phyloP scores from a whole-genome alignment of 2,888 invertebrate species.

The Aleiodes leptofemur region DNA sequence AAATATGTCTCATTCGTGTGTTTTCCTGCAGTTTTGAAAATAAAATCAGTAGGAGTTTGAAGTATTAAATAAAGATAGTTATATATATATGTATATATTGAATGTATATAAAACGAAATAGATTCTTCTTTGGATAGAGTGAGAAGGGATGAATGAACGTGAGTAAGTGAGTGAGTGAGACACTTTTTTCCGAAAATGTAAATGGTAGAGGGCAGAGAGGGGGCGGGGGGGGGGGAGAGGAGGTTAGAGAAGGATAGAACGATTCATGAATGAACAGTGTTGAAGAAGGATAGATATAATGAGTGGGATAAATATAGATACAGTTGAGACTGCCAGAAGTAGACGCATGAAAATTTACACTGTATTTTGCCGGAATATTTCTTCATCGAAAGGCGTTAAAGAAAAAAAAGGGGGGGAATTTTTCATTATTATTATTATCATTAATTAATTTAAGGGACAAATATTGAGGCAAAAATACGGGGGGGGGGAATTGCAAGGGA shows the following conservation, averaged over 20 bases:
- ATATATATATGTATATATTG: constrained; percentile 10
- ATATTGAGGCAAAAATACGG: neutral
- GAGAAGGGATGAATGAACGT: constrained; percentile 71
- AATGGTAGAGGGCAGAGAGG: constrained; percentile 47
- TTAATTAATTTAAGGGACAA: no score
- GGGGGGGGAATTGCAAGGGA: neutral
- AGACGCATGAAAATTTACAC: constrained; percentile 53
- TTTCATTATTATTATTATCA: no score
- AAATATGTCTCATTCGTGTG: no score
- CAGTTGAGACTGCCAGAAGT: constrained; percentile 62
- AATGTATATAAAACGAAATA: constrained; percentile 29
- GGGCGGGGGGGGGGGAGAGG: constrained; percentile 2
- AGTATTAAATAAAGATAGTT: no score
- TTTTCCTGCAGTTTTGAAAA: neutral
- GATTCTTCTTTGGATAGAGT: constrained; percentile 46
- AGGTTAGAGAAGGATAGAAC: constrained; percentile 59
- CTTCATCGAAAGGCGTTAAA: no score
- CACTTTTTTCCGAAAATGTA: constrained; percentile 38
- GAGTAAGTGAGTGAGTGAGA: constrained; percentile 61
- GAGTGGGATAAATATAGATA: constrained; percentile 59
- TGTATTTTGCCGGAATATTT: neutral
- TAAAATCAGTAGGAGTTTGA: neutral
- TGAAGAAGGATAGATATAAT: constrained; percentile 56
- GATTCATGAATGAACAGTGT: constrained; percentile 59
- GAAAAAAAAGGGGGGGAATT: neutral